phyloP scores from a whole-genome alignment of 1,140 invertebrate genomes.

The Saccostrea echinata region DNA sequence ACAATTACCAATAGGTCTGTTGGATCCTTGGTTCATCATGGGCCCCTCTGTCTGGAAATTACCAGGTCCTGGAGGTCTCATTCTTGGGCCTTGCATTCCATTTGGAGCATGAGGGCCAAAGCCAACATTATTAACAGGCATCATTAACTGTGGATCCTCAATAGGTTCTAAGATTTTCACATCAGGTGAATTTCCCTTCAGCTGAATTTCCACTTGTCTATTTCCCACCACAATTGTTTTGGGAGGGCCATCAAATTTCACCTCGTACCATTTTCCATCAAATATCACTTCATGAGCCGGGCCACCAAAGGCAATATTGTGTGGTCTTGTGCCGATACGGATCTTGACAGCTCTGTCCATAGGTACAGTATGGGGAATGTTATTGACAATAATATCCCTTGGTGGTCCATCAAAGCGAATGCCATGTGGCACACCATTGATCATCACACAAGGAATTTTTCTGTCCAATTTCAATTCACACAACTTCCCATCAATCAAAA shows the following conservation, averaged over 20 bases:
- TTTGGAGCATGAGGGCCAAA: background rate
- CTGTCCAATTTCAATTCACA: constrained; percentile 93
- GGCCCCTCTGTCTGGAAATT: constrained; percentile 4
- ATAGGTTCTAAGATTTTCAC: constrained; percentile 81
- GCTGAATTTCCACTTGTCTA: constrained; percentile 90
- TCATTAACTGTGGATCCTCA: constrained; percentile 37
- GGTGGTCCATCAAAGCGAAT: constrained; percentile 95
- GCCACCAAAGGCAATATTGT: constrained; percentile 93
- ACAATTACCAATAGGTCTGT: constrained; percentile 9
- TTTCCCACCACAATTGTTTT: constrained; percentile 77
- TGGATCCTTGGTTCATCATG: constrained; percentile 24
- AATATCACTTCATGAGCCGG: constrained; percentile 91
- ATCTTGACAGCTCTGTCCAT: constrained; percentile 89
- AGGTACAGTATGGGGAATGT: constrained; percentile 85
- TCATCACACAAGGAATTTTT: constrained; percentile 90
- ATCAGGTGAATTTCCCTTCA: constrained; percentile 90
- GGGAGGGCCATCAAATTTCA: constrained; percentile 75
- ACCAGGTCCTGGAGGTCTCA: constrained; percentile 38
- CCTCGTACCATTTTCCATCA: constrained; percentile 83
- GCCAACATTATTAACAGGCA: constrained; percentile 52
- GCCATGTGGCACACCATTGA: constrained; percentile 82
- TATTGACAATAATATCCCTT: constrained; percentile 93
- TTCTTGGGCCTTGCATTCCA: constrained; percentile 21
- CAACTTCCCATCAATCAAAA: constrained; percentile 90
- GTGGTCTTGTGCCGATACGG: constrained; percentile 86